Percentiles rank a stretch among this genome's conserved stretches.
Evolutionary conservation across 2,888 invertebrate genomes (phyloP).

Genomic region (Margaritifera margaritifera): DNA sequence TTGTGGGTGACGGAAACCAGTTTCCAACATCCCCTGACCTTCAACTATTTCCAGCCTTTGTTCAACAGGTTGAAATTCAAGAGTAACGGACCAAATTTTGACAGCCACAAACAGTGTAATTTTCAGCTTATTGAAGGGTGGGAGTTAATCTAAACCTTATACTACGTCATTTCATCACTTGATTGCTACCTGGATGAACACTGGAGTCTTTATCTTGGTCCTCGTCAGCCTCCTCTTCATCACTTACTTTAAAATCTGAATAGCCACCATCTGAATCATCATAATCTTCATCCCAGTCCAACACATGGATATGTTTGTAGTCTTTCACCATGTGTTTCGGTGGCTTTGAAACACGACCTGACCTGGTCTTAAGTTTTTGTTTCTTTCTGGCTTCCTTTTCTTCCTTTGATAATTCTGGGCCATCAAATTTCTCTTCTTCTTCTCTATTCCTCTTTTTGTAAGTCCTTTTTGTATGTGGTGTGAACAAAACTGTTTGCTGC

Average conservation of each 20-base stretch:
- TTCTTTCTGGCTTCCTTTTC: constrained; percentile 75
- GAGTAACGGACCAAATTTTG: too few species aligned
- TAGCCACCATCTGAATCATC: constrained; percentile 79
- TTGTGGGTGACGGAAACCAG: too few species aligned
- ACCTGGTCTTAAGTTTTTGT: constrained; percentile 76
- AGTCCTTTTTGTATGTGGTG: constrained; percentile 20
- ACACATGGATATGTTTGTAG: constrained; percentile 77
- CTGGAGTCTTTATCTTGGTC: constrained; percentile 3
- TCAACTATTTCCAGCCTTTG: too few species aligned
- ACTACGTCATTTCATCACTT: too few species aligned
- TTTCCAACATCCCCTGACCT: too few species aligned
- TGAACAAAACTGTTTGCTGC: constrained; percentile 36
- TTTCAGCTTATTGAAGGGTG: too few species aligned
- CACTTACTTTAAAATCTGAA: constrained; percentile 75
- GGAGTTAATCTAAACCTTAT: too few species aligned
- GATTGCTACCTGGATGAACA: too few species aligned
- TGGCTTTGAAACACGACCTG: constrained; percentile 77
- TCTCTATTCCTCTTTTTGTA: constrained; percentile 47
- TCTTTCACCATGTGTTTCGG: constrained; percentile 79
- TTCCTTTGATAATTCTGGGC: constrained; percentile 70
- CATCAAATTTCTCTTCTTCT: constrained; percentile 58
- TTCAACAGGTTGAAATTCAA: too few species aligned
- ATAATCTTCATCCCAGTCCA: constrained; percentile 77
- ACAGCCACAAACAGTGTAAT: too few species aligned
- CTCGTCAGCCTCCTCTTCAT: constrained; percentile 59